Percentiles rank a stretch among this genome's conserved stretches.
These are phyloP conservation scores for Chelon labrosus DNA, from an alignment of 2,797 vertebrate genomes.

Conservation along the genomic window DNA sequence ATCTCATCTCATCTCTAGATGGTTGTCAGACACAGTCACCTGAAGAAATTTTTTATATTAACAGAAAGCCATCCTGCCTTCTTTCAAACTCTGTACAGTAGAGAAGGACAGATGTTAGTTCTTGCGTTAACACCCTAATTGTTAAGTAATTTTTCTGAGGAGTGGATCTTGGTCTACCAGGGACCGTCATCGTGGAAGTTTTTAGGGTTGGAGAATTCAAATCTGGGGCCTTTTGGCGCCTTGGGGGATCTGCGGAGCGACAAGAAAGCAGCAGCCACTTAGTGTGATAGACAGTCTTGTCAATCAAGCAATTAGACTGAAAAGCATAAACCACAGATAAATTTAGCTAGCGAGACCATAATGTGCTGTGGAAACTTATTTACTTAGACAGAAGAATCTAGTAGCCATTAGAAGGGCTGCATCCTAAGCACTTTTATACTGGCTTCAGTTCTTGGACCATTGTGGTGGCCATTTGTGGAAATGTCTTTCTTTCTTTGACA, in stretches of 20 bases:
- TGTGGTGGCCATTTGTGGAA: slow-evolving; percentile 14
- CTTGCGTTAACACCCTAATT: not conserved
- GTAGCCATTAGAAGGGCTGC: slow-evolving; percentile 5
- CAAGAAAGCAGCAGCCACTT: slow-evolving; percentile 2
- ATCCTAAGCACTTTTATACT: slow-evolving; percentile 13
- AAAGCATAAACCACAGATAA: slow-evolving; percentile 4
- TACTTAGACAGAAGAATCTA: not conserved
- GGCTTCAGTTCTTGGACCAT: slow-evolving; percentile 4
- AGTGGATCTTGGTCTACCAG: slow-evolving; percentile 18
- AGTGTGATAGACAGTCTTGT: not conserved
- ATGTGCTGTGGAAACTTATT: not conserved
- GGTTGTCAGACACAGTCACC: no score
- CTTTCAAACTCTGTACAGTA: slow-evolving; percentile 1
- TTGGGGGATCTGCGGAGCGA: slow-evolving; percentile 3
- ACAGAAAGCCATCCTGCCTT: not conserved
- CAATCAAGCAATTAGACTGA: slow-evolving; percentile 7
- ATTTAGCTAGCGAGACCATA: slow-evolving; percentile 1
- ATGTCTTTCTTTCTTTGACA: slow-evolving; percentile 30
- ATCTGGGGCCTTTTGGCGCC: slow-evolving; percentile 5
- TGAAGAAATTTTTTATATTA: no score
- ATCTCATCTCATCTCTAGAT: no score
- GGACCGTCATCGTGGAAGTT: slow-evolving; percentile 9
- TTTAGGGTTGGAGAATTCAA: not conserved
- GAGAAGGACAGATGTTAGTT: not conserved
- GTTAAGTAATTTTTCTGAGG: not conserved